Evolutionary conservation across 1,140 invertebrate genomes (phyloP).

Genomic region (Aporrectodea caliginosa): DNA sequence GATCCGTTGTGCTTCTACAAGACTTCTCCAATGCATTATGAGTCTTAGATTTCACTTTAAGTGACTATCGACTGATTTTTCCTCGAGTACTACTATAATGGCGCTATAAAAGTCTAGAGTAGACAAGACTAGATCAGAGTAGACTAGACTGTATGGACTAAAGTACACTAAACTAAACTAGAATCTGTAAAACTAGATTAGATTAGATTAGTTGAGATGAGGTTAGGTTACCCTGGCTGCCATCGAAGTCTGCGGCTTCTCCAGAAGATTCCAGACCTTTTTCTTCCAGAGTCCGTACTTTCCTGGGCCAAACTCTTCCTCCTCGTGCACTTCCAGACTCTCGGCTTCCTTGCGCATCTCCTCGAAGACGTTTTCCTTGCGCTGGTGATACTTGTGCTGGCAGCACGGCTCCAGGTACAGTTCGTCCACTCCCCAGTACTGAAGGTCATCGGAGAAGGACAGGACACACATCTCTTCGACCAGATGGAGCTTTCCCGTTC

Average conservation of each 20-base stretch:
- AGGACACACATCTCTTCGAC: constrained; percentile 98
- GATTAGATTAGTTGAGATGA: no score
- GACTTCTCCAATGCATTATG: no score
- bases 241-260: constrained; percentile 94
- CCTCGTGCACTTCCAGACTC: constrained; percentile 76
- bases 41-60: no score
- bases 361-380: constrained; percentile 96
- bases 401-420: constrained; percentile 95
- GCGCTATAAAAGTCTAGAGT: no score
- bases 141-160: no score
- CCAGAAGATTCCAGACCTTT: constrained; percentile 94
- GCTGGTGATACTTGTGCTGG: constrained; percentile 96
- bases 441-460: constrained; percentile 94
- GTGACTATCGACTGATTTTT: no score
- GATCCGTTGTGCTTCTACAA: no score
- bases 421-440: constrained; percentile 98
- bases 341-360: constrained; percentile 98
- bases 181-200: no score
- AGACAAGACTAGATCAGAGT: no score
- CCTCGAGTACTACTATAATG: no score
- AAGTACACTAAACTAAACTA: no score
- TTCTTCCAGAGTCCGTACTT: constrained; percentile 91
- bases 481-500: constrained; percentile 93
- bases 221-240: constrained; percentile 95
- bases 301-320: constrained; percentile 93